phyloP scores from a whole-genome alignment of 2,888 invertebrate genomes.

The Netelia virgata region DNA sequence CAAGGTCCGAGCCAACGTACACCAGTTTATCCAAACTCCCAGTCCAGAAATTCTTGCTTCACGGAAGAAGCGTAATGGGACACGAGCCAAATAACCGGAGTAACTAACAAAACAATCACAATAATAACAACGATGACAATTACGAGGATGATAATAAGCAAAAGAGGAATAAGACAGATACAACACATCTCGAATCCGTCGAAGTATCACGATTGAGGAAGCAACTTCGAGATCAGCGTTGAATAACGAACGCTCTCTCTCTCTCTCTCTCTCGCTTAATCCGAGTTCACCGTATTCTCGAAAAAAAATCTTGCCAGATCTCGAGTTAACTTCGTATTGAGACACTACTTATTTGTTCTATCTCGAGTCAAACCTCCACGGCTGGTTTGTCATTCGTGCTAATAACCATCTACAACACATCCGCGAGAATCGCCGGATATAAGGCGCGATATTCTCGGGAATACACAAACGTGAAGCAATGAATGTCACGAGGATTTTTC shows the following conservation, averaged over 20 bases:
- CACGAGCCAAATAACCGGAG: not conserved
- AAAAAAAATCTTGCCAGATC: not conserved
- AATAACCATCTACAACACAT: constrained; percentile 10
- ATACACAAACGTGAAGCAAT: constrained; percentile 62
- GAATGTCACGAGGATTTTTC: constrained; percentile 76
- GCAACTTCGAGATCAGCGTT: too few relatives aligned
- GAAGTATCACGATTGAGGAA: not conserved
- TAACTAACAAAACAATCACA: not conserved
- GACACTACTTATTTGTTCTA: too few relatives aligned
- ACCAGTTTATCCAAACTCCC: not conserved
- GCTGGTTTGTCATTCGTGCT: constrained; percentile 52
- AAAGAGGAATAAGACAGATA: not conserved
- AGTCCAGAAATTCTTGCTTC: not conserved
- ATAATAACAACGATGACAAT: not conserved
- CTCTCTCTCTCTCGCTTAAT: not conserved
- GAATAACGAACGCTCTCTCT: not conserved
- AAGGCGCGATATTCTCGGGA: not conserved
- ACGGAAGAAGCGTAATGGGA: not conserved
- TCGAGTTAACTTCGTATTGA: too few relatives aligned
- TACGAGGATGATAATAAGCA: not conserved
- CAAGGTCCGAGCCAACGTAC: not conserved
- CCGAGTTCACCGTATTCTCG: not conserved
- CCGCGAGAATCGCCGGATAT: too few relatives aligned
- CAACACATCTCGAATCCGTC: not conserved
- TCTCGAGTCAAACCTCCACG: constrained; percentile 1